Base-by-base conservation (phyloP, 1,140 invertebrate species). In the Drosophila sp. region DNA sequence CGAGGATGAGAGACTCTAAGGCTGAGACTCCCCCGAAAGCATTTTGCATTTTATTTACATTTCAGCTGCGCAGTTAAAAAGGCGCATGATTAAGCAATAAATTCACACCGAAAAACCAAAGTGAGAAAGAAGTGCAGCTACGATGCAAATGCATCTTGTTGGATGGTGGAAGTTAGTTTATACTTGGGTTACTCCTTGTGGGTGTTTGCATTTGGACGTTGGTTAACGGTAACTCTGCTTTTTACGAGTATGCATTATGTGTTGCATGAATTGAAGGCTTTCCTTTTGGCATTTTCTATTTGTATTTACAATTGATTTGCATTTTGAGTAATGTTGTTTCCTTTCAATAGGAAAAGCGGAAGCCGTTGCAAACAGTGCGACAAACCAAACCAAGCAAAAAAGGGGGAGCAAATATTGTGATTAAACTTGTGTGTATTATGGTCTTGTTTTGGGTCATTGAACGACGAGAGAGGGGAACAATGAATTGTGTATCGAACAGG, bases 31-130 rank as follows among this genome's bases (percentile, higher is more conserved):
- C 56, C 32, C 56, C 56, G 56, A 58, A 58, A 58, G 56, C 32
- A 23, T 32, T 58, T 84, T 84, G 70, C 77, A 70, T 73, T 76
- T 80, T 74, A 73, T 84, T 84, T 85, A 74, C 80, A 73, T 85
- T 84, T 68, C 63, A 72, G 76, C 55, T 44, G 57, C 65, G 77
- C 55, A 54, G 68, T 62, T 69, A 50, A 77, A 77, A 79, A 85
- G 70, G 66, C 77, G 70, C 73, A 84, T 84, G 81, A 84, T 84
- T 84, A 85, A 84, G 81, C 81, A 84, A 84, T 84, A 84, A 84
- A 84, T 84, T 84, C 82, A 74, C 81, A 85, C 81, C 70, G 29
- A 72, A 62, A 44, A 62, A 47, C 61, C 70, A 73, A 73, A 62
- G 57, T 23, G 50, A 60, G 63, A 32, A 50, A 27, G 44, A 50